Evolutionary conservation across 1,140 invertebrate genomes (phyloP), one percentile per base, ranked within the genome.

Genomic region (Apis florea): DNA sequence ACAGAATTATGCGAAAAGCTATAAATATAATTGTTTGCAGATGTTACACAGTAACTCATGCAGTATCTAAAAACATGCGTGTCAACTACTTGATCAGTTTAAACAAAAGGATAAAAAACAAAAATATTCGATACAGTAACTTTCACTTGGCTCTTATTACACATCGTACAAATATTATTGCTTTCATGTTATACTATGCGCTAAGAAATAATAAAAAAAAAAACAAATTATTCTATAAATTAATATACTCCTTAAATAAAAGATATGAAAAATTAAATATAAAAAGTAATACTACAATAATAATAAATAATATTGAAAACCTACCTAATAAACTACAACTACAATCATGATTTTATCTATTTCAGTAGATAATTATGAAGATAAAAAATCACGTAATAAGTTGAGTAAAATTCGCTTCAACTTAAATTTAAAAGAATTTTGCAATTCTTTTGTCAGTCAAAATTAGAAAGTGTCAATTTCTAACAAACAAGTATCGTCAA

Each of bases 41-140:
- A 61, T 24, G 64, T 85, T 86, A 83, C 68, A 40, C 68, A 40
- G 21, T 77, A 74, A 80, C 24, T 54, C 85, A 79, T 86, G 82
- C 82, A 72, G 63, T 83, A 64, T 74, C 78, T 64, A 51, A 24
- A 17, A 74, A n/a, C 82, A 83, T 83, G 82, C 82, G 54, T 80
- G 69, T 74, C 26, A 26, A n/a, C 63, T 54, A 63, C 40, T 83
- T 54, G 2, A 40, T 69, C 49, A 15, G 26, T 61, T 76, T 61
- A 12, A 76, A 53, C 17, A 71, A 79, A 63, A 74, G 51, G 15
- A 8, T 24, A 17, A 26, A 51, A 51, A 79, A 79, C 0, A n/a
- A 31, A 31, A 11, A 26, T 51, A 21, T 24, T 53, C 54, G 4
- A 49, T 40, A 47, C 15, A n/a, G 19, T 63, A 53, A 63, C 56